Percentiles rank a stretch among this genome's conserved stretches.
These are phyloP conservation scores for Coregonus clupeaformis DNA, from an alignment of 2,113 vertebrate species.

Conservation along the genomic window DNA sequence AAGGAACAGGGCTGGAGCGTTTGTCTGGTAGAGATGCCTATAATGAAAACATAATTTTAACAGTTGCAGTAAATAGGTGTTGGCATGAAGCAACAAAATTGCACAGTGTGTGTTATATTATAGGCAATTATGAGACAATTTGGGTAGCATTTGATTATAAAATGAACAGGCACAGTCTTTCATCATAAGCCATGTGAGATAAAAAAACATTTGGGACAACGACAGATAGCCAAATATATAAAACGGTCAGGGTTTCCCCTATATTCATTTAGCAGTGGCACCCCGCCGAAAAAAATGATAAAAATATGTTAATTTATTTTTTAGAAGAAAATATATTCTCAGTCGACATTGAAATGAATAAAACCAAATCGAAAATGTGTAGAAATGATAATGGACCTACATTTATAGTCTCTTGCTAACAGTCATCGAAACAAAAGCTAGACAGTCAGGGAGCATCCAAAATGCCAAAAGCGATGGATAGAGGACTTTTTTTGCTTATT, in stretches of 20 bases:
- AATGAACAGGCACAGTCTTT: constrained; percentile 59
- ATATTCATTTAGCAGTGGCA: too few species aligned
- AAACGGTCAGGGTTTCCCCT: neutral
- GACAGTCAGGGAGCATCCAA: too few species aligned
- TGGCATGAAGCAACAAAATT: constrained; percentile 60
- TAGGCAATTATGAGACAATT: constrained; percentile 72
- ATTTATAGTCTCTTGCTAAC: too few species aligned
- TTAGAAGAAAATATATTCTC: too few species aligned
- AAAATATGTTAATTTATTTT: too few species aligned
- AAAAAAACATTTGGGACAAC: constrained; percentile 33
- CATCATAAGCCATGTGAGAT: constrained; percentile 43
- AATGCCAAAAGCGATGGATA: too few species aligned
- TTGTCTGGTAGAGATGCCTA: constrained; percentile 40
- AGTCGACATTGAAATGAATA: too few species aligned
- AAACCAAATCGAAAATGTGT: too few species aligned
- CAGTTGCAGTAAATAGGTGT: constrained; percentile 47
- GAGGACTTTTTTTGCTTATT: too few species aligned
- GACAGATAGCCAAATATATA: neutral
- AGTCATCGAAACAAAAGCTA: too few species aligned
- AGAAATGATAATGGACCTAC: too few species aligned
- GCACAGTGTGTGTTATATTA: constrained; percentile 64
- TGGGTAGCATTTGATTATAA: constrained; percentile 62
- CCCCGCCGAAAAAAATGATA: too few species aligned
- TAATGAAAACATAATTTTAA: constrained; percentile 38
- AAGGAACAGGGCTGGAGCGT: constrained; percentile 13